phyloP scores from a whole-genome alignment of 2,888 invertebrate species.

The Oscheius onirici region DNA sequence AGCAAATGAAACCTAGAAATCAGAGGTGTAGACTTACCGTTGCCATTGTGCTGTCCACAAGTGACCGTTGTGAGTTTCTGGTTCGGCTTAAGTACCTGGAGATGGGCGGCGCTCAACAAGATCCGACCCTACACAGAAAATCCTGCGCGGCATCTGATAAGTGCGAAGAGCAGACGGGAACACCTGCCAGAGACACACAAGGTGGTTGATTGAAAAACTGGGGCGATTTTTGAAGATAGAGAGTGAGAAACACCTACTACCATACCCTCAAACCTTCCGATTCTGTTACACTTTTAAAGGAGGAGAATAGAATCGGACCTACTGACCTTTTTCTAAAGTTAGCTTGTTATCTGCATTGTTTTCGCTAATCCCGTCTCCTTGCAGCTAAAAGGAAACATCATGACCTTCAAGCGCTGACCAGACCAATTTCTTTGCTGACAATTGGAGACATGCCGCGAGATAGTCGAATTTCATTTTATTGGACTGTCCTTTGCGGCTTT shows the following conservation, averaged over 20 bases:
- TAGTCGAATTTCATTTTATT: neutral
- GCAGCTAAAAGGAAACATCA: neutral
- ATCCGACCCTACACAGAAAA: conserved; percentile 1
- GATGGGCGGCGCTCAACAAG: conserved; percentile 31
- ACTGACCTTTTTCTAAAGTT: neutral
- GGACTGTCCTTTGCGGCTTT: neutral
- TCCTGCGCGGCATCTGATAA: conserved; percentile 25
- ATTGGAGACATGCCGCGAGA: neutral
- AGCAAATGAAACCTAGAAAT: neutral
- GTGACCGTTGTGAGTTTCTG: conserved; percentile 28
- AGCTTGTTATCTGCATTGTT: neutral
- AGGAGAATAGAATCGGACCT: too few relatives aligned
- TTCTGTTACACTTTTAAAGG: too few relatives aligned
- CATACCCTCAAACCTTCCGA: neutral
- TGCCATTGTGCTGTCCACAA: conserved; percentile 29
- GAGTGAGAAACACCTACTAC: too few relatives aligned
- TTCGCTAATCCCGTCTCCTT: neutral
- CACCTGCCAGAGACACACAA: conserved; percentile 17
- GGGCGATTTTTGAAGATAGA: neutral
- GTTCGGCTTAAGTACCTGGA: conserved; percentile 31
- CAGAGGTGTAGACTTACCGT: conserved; percentile 29
- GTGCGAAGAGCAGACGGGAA: conserved; percentile 32
- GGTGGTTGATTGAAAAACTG: neutral
- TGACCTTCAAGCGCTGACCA: neutral
- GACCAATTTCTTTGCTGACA: neutral